phyloP scores from a whole-genome alignment of 2,113 vertebrate species.

The Thymallus thymallus region DNA sequence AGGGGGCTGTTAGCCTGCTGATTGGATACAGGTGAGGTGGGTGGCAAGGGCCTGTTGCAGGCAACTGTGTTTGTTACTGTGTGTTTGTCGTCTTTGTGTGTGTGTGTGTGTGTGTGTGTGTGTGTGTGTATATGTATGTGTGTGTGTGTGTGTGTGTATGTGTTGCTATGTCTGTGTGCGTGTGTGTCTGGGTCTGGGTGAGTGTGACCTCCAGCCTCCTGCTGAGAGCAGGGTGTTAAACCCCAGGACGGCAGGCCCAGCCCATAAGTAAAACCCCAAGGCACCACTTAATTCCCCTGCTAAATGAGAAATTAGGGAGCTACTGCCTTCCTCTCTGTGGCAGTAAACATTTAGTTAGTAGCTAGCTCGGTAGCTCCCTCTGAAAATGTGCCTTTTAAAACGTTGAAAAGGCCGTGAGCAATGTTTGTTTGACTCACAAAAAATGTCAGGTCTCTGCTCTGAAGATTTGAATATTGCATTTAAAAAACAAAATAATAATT shows the following conservation, averaged over 20 bases:
- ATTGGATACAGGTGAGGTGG: slow-evolving; percentile 46
- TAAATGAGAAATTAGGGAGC: slow-evolving; percentile 1
- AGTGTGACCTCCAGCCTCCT: too few relatives aligned
- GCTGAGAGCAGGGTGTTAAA: slow-evolving; percentile 31
- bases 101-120: background rate
- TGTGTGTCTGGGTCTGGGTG: background rate
- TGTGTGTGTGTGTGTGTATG: too few relatives aligned
- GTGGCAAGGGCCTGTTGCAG: background rate
- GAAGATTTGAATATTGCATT: too few relatives aligned
- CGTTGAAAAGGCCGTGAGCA: background rate
- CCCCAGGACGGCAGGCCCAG: slow-evolving; percentile 10
- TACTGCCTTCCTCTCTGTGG: background rate
- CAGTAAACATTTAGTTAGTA: slow-evolving; percentile 28
- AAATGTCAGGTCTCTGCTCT: background rate
- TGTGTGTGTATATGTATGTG: too few relatives aligned
- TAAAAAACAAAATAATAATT: too few relatives aligned
- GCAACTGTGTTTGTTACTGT: background rate
- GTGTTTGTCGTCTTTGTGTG: background rate
- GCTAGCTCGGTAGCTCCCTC: too few relatives aligned
- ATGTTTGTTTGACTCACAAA: background rate
- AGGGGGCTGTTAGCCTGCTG: slow-evolving; percentile 11
- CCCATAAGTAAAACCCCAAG: slow-evolving; percentile 24
- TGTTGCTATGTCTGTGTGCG: background rate
- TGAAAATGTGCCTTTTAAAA: background rate
- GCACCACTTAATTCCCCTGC: slow-evolving; percentile 20